Evolutionary conservation across 2,888 invertebrate species (phyloP).

Genomic region (Agonum fuliginosum): DNA sequence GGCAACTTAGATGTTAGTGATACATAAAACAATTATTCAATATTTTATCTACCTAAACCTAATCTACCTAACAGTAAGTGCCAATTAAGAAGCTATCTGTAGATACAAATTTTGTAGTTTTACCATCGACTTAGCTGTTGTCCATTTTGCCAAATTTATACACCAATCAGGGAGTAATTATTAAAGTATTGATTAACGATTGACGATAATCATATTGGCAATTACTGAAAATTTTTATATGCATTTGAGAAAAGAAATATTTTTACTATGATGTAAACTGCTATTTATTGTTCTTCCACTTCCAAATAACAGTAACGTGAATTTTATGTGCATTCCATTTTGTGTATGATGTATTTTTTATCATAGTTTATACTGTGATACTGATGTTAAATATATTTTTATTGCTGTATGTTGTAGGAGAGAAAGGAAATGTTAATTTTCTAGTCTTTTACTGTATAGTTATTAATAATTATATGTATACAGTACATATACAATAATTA

Average conservation of each 20-base stretch:
- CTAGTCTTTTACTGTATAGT: conserved; percentile 30
- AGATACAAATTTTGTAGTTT: background rate
- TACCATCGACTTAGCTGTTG: conserved; percentile 39
- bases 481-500: background rate
- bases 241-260: conserved; percentile 57
- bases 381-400: conserved; percentile 41
- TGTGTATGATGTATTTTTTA: conserved; percentile 53
- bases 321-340: conserved; percentile 53
- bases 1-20: conserved; percentile 3
- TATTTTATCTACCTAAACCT: conserved; percentile 2
- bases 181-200: conserved; percentile 56
- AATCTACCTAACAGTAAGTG: conserved; percentile 14
- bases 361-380: conserved; percentile 57
- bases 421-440: background rate
- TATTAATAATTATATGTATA: conserved; percentile 3
- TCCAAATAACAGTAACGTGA: conserved; percentile 40
- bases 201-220: conserved; percentile 59
- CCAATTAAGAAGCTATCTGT: conserved; percentile 33
- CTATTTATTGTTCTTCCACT: conserved; percentile 59
- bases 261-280: conserved; percentile 59
- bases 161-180: conserved; percentile 59
- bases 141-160: conserved; percentile 54
- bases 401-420: conserved; percentile 38
- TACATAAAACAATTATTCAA: background rate
- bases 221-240: conserved; percentile 53